Base-by-base conservation (phyloP, 2,888 invertebrate genomes). In the Taphrorychus bicolor region DNA sequence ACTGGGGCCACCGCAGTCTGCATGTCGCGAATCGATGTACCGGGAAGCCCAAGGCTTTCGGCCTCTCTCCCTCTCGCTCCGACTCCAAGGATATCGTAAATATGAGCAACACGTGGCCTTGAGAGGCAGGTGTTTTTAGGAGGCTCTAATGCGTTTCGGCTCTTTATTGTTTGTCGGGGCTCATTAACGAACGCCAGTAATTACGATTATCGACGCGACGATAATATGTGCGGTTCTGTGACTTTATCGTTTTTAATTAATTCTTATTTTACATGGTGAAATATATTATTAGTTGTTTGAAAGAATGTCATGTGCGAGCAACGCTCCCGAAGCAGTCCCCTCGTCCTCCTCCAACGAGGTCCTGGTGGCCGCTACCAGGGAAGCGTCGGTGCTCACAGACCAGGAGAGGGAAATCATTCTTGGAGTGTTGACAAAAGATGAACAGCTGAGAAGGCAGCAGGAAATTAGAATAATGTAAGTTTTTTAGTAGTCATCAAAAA, bases 391-490 rank as follows among this genome's bases (percentile, higher is more conserved):
- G 57, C 73, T 82, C 32, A 76, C 81, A 7, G 78, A 79, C 68
- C 75, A 75, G 59, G 86, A 86, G 72, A 81, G 85, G 49, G 83
- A 84, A 76, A 84, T 84, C 76, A 86, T 86, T 74, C 81, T 86
- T 68, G 84, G 82, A 68, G 86, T 86, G 48, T 77, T 86, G 57
- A 83, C 84, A 71, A 81, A 86, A 52, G 86, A 86, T 73, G 86
- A 86, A 74, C 82, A 81, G 63, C 78, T 86, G 45, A 80, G 85
- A 11, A 82, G 84, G 72, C 81, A 84, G 14, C 86, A 86, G 76
- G 84, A 85, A 16, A 80, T 83, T 18, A 78, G 83, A 69, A 82
- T 86, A 70, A 82, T 85, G 86, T 86, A 78, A 86, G 86, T 85
- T n/a, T n/a, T n/a, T n/a, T n/a, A n/a, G n/a, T n/a, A n/a, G n/a